Conservation (phyloP, 2,113 vertebrate species). For the Cinclus mexicanus region DNA sequence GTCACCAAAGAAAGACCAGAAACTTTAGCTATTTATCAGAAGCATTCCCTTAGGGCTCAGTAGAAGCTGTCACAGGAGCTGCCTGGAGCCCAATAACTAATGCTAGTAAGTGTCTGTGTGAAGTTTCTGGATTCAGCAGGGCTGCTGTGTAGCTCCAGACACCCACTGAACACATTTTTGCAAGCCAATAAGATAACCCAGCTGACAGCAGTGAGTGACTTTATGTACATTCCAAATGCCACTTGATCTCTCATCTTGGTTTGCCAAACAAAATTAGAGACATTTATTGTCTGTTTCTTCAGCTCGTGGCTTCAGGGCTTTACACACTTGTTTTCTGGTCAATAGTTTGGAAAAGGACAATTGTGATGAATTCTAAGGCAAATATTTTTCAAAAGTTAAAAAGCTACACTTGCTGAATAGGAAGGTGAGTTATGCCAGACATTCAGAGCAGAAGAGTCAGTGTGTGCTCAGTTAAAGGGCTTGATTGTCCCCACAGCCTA, state of each 20-base stretch:
- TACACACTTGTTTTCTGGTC: not conserved
- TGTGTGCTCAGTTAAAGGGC: not conserved
- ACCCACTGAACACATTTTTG: not conserved
- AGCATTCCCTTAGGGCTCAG: not conserved
- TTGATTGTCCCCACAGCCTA: not conserved
- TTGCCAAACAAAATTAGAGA: not conserved
- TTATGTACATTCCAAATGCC: not conserved
- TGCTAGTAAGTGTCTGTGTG: not conserved
- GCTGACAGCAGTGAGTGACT: not conserved
- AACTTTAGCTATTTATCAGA: not conserved
- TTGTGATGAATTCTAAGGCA: not conserved
- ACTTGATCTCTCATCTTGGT: not conserved
- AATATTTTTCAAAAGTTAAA: not conserved
- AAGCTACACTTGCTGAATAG: not conserved
- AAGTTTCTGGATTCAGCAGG: not conserved
- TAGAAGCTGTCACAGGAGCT: not conserved
- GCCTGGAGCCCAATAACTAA: not conserved
- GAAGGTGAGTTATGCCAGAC: not conserved
- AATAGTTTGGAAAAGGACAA: not conserved
- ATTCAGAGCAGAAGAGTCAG: not conserved
- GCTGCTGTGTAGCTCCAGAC: not conserved
- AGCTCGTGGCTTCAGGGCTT: not conserved
- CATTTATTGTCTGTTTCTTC: not conserved
- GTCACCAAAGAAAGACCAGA: not conserved
- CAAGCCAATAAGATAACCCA: not conserved